phyloP scores from a whole-genome alignment of 2,888 invertebrate genomes.

The Plagodis dolabraria region DNA sequence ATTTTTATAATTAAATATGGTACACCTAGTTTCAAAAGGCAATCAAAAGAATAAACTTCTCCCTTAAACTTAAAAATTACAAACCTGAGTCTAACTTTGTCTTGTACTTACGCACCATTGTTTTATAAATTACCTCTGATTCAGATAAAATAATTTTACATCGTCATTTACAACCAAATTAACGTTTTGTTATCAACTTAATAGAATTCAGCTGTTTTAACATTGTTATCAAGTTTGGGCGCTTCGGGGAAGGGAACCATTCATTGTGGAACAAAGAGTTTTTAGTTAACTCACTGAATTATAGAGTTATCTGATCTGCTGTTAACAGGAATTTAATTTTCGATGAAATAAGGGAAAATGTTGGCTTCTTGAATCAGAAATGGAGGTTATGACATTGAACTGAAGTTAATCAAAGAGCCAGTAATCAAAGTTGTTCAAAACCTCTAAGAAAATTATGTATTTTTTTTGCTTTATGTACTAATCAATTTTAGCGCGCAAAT shows the following conservation, averaged over 20 bases:
- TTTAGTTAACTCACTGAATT: slow-evolving; percentile 26
- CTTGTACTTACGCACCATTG: slow-evolving; percentile 2
- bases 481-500: no score
- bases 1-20: no score
- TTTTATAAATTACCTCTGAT: slow-evolving; percentile 18
- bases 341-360: not conserved
- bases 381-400: not conserved
- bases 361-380: not conserved
- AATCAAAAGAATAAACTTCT: not conserved
- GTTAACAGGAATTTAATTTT: slow-evolving; percentile 14
- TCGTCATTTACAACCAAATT: slow-evolving; percentile 39
- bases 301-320: slow-evolving; percentile 30
- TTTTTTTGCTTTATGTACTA: not conserved
- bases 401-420: no score
- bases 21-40: no score
- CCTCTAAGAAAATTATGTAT: no score
- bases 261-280: slow-evolving; percentile 33
- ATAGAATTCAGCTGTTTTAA: slow-evolving; percentile 42
- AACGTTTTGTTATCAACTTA: slow-evolving; percentile 40
- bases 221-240: slow-evolving; percentile 38
- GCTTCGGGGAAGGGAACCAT: slow-evolving; percentile 27
- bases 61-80: slow-evolving; percentile 10
- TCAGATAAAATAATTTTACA: slow-evolving; percentile 21
- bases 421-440: no score
- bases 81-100: slow-evolving; percentile 5